Conservation (phyloP, 92 coral and sea anemone genomes). For the Parazoanthus swiftii region DNA sequence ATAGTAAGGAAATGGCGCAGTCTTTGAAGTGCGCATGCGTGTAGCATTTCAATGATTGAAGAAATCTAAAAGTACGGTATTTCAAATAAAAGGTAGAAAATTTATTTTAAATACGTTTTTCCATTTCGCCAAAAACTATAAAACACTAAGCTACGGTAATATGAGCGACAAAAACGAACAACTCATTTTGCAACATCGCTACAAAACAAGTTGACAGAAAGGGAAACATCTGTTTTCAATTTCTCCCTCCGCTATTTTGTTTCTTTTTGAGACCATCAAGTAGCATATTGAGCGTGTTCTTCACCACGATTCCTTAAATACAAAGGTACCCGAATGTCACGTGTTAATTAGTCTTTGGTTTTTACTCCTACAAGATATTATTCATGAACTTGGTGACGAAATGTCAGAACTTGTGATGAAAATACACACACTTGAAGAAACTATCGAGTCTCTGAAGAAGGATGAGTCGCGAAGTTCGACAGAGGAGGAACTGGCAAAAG, state of each 20-base stretch:
- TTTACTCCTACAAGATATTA: background rate
- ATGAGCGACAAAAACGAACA: too few species aligned
- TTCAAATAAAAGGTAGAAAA: too few species aligned
- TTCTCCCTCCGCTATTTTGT: too few species aligned
- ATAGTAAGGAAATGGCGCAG: background rate
- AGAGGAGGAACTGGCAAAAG: slow-evolving; percentile 21
- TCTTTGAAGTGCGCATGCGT: background rate
- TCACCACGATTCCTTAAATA: too few species aligned
- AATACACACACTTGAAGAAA: background rate
- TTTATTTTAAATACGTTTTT: too few species aligned
- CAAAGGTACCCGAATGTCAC: background rate
- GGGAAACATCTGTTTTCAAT: too few species aligned
- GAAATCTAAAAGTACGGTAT: background rate
- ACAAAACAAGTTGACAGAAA: too few species aligned
- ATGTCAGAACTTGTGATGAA: background rate
- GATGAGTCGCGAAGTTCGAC: background rate
- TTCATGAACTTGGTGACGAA: background rate
- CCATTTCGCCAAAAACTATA: too few species aligned
- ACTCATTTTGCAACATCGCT: too few species aligned
- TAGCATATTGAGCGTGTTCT: too few species aligned
- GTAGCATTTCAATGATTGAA: background rate
- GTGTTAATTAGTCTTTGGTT: background rate
- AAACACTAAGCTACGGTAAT: too few species aligned
- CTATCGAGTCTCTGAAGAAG: background rate
- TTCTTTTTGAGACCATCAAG: too few species aligned